Evolutionary conservation across 64 coral and sea anemone species (phyloP).

Genomic region (Actinia tenebrosa): DNA sequence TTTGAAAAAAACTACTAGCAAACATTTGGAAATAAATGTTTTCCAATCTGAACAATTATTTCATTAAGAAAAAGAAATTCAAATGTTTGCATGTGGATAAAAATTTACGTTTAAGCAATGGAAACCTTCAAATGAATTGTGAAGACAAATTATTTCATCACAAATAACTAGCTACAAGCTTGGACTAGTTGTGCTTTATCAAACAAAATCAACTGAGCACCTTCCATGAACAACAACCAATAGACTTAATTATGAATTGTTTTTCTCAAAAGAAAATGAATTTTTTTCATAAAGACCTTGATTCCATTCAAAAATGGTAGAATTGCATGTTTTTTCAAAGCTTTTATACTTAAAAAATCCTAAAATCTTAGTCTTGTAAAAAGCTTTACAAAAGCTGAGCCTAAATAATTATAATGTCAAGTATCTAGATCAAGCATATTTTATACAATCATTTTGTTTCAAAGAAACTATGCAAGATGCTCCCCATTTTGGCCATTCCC

Average conservation of each 20-base stretch:
- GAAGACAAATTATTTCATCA: not conserved
- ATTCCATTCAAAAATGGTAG: slow-evolving; percentile 17
- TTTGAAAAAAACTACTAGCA: too few relatives aligned
- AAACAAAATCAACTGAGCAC: not conserved
- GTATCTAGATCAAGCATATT: not conserved
- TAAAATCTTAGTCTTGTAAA: not conserved
- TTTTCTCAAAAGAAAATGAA: not conserved
- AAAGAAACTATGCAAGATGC: not conserved
- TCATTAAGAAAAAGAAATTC: too few relatives aligned
- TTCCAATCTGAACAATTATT: too few relatives aligned
- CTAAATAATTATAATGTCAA: not conserved
- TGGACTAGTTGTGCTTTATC: not conserved
- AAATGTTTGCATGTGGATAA: too few relatives aligned
- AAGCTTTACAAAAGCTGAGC: slow-evolving; percentile 2
- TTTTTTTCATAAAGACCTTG: slow-evolving; percentile 5
- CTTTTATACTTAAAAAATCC: slow-evolving; percentile 2
- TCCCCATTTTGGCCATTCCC: not conserved
- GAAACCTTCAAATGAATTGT: not conserved
- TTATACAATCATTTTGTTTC: slow-evolving; percentile 4
- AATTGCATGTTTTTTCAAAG: slow-evolving; percentile 15
- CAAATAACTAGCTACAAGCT: not conserved
- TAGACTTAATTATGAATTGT: not conserved
- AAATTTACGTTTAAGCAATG: too few relatives aligned
- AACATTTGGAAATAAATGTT: too few relatives aligned
- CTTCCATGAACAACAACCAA: not conserved